A percentile compares a stretch with the other conserved stretches of the same genome.
Evolutionary conservation across 1,140 invertebrate species (phyloP).

Genomic region (Tetragnatha versicolor): DNA sequence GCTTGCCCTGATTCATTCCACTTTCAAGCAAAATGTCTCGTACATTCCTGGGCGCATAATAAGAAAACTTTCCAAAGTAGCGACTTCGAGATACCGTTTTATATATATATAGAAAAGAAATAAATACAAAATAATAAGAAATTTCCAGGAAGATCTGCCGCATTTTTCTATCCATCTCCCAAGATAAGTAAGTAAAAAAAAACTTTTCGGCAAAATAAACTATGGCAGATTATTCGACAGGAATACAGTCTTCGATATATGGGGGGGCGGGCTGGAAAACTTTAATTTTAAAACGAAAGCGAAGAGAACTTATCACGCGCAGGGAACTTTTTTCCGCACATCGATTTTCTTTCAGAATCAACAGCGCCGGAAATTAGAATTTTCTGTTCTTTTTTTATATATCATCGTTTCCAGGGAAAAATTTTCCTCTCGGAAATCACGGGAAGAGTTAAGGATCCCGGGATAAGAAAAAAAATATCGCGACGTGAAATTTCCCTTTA

Average conservation of each 20-base stretch:
- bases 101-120: slow-evolving; percentile 52
- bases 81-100: slow-evolving; percentile 22
- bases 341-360: slow-evolving; percentile 54
- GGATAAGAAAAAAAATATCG: no score
- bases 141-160: no score
- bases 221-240: slow-evolving; percentile 53
- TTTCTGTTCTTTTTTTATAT: slow-evolving; percentile 36
- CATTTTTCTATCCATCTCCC: no score
- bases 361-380: slow-evolving; percentile 53
- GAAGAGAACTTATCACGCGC: slow-evolving; percentile 50
- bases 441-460: no score
- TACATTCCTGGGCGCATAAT: no score
- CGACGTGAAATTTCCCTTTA: no score
- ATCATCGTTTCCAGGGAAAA: no score
- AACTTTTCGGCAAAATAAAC: slow-evolving; percentile 41
- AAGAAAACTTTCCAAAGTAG: slow-evolving; percentile 17
- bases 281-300: slow-evolving; percentile 54
- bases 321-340: slow-evolving; percentile 22
- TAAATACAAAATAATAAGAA: no score
- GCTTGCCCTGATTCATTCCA: no score
- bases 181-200: slow-evolving; percentile 7
- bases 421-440: no score
- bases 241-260: slow-evolving; percentile 52
- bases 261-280: no score
- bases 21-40: no score